Evolutionary conservation across 2,113 vertebrate genomes (phyloP).

Genomic region (Aspiorhynchus laticeps): DNA sequence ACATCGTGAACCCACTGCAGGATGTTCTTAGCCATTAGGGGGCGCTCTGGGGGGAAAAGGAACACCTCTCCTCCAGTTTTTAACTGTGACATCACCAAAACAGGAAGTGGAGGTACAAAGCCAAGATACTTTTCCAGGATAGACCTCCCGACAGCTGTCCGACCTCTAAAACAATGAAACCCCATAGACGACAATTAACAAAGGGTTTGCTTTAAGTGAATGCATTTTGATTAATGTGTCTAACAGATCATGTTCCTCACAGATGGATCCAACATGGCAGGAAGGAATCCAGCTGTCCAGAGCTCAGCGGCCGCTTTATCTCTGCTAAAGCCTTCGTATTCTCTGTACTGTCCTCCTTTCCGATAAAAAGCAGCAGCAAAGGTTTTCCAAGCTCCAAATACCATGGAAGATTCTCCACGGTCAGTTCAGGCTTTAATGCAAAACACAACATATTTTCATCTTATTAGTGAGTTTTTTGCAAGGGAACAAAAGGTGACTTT

Average conservation of each 20-base stretch:
- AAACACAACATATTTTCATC: not conserved
- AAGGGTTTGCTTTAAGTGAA: not conserved
- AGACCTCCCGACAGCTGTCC: slow-evolving; percentile 81
- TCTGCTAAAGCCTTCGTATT: slow-evolving; percentile 69
- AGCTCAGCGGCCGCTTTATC: slow-evolving; percentile 70
- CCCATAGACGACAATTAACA: not conserved
- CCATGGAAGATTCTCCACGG: slow-evolving; percentile 83
- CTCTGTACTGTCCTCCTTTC: slow-evolving; percentile 72
- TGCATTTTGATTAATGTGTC: not conserved
- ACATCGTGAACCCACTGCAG: slow-evolving; percentile 84
- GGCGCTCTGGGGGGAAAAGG: slow-evolving; percentile 78
- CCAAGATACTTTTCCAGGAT: slow-evolving; percentile 82
- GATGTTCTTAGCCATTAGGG: slow-evolving; percentile 74
- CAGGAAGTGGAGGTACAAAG: slow-evolving; percentile 77
- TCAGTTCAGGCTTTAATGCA: slow-evolving; percentile 87
- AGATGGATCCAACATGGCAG: slow-evolving; percentile 89
- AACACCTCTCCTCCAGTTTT: slow-evolving; percentile 78
- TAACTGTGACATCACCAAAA: slow-evolving; percentile 82
- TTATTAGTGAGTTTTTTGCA: not conserved
- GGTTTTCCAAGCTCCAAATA: slow-evolving; percentile 80
- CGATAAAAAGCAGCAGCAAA: slow-evolving; percentile 86
- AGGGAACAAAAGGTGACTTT: not conserved
- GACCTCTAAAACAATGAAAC: slow-evolving; percentile 73
- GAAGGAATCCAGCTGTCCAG: slow-evolving; percentile 63
- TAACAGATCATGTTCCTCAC: slow-evolving; percentile 68